Evolutionary conservation across 1,140 invertebrate genomes (phyloP), one percentile per base, ranked within the genome.

Genomic region (Magallana angulata): DNA sequence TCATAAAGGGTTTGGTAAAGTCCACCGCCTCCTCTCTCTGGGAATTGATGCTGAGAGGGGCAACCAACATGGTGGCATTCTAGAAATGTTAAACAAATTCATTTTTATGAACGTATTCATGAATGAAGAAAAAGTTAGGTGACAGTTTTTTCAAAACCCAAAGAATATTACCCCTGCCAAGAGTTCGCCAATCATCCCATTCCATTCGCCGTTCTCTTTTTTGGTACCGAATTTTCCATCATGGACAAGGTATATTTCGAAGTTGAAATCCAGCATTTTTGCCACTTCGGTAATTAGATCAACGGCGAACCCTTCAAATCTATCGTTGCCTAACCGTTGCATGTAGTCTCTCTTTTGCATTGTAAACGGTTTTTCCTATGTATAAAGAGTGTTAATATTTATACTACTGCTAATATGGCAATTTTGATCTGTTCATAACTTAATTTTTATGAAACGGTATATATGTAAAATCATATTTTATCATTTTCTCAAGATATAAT

Each of bases 121-220:
- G 11, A 62, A 12, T n/a, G 9, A 62, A 12, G 11, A 62, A 12
- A 62, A 62, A 48, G 5, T 5, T 48, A 48, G 3, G 2, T 48
- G 2, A 48, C 36, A 48, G 36, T 4, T 6, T 59, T 71, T 58
- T 8, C 7, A 36, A 7, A 16, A n/a, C 0, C 18, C 60, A 16
- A n/a, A 18, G 16, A 64, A 59, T 30, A 96, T 96, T 96, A 98
- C 98, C 96, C 97, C 97, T 93, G 97, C 96, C 24, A 99, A 96
- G 86, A 99, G 96, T 95, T 99, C 98, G 59, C 98, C 98, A 81
- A 99, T 97, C 97, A 99, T 98, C 64, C 99, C 99, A 92, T 99
- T 99, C 98, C 98, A 99, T 90, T 98, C 96, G 83, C 98, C 98
- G 14, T 94, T 88, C 1, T 93, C 97, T 76, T 82, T 9, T 85